Percentiles rank a stretch among this genome's conserved stretches.
phyloP scores from a whole-genome alignment of 2,888 invertebrate species.

The Meta bourneti region DNA sequence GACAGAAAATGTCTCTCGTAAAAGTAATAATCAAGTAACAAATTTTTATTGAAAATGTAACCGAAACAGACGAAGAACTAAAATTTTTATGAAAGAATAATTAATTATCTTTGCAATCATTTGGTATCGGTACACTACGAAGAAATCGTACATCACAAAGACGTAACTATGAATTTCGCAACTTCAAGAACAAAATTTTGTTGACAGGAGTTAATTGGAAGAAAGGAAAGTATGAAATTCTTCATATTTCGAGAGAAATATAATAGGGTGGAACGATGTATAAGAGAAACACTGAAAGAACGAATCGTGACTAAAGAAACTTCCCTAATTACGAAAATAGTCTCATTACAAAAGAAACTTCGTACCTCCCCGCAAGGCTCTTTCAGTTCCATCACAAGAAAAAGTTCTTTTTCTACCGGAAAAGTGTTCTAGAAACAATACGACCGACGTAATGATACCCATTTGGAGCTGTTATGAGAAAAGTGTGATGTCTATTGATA shows the following conservation, averaged over 20 bases:
- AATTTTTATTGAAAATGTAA: too few species aligned
- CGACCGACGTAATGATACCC: too few species aligned
- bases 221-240: neutral
- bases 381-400: neutral
- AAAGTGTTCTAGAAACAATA: neutral
- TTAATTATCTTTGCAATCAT: too few species aligned
- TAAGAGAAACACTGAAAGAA: neutral
- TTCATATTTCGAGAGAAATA: neutral
- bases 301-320: neutral
- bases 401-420: neutral
- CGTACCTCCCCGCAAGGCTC: neutral
- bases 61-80: too few species aligned
- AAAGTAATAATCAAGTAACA: too few species aligned
- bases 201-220: neutral
- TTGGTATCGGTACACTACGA: too few species aligned
- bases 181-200: neutral
- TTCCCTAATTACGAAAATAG: constrained; percentile 24
- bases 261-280: neutral
- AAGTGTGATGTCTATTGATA: neutral
- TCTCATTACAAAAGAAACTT: constrained; percentile 13
- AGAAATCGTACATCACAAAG: too few species aligned
- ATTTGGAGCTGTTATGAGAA: too few species aligned
- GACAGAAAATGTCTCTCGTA: too few species aligned
- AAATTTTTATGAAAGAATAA: too few species aligned
- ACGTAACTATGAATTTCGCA: neutral